These are phyloP conservation scores for Ceuthmochares aereus DNA, from an alignment of 2,113 vertebrate genomes.

Conservation along the genomic window DNA sequence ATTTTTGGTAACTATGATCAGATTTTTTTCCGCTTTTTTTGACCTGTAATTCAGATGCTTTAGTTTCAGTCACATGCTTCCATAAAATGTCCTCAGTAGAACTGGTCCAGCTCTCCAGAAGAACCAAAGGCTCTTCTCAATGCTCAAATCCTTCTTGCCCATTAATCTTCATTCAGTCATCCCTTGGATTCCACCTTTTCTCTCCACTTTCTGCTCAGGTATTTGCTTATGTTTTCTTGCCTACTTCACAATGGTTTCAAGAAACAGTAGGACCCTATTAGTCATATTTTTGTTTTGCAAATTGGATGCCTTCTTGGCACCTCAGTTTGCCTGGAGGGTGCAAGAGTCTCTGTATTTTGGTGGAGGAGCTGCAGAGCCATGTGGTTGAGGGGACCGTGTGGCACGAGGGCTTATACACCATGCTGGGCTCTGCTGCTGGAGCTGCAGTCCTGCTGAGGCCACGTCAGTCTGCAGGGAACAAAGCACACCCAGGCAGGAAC, in stretches of 20 bases:
- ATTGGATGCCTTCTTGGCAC: neutral
- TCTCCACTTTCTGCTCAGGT: neutral
- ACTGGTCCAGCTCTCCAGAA: neutral
- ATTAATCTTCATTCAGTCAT: neutral
- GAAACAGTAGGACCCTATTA: neutral
- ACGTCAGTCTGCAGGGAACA: fast-evolving
- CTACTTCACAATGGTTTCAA: fast-evolving
- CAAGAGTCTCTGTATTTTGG: neutral
- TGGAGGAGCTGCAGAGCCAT: too few species aligned
- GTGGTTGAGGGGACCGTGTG: neutral
- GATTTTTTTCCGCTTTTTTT: too few species aligned
- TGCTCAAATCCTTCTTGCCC: neutral
- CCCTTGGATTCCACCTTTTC: neutral
- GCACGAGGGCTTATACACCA: fast-evolving
- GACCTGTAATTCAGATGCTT: neutral
- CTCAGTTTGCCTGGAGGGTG: neutral
- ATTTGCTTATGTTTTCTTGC: neutral
- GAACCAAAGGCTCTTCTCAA: neutral
- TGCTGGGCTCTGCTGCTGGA: neutral
- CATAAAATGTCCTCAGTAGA: neutral
- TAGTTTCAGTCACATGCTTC: fast-evolving
- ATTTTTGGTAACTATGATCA: too few species aligned
- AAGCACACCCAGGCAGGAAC: neutral
- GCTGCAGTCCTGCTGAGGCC: fast-evolving
- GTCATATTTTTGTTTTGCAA: neutral